Percentiles rank a stretch among this genome's conserved stretches.
phyloP scores from a whole-genome alignment of 2,888 invertebrate genomes.

The Hoplodrina ambigua region DNA sequence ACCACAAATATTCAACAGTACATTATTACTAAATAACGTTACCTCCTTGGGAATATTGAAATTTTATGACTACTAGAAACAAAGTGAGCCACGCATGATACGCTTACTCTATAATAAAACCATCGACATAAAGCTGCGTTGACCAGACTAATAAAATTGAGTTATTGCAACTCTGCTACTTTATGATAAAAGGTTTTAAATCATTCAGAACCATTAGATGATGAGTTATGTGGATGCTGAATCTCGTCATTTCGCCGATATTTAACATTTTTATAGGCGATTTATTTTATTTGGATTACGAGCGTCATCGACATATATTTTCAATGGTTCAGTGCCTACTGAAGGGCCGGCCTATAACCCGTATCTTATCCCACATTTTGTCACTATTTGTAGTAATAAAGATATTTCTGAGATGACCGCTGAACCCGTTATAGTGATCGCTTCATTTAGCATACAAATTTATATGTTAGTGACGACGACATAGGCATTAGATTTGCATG shows the following conservation, averaged over 20 bases:
- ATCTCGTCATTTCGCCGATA: slow-evolving; percentile 87
- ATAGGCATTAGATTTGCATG: slow-evolving; percentile 89
- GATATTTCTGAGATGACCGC: slow-evolving; percentile 88
- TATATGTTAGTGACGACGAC: slow-evolving; percentile 83
- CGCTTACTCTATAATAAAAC: slow-evolving; percentile 82
- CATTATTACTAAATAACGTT: slow-evolving; percentile 70
- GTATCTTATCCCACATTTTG: slow-evolving; percentile 81
- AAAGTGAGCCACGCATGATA: slow-evolving; percentile 78
- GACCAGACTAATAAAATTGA: slow-evolving; percentile 89
- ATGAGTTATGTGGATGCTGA: slow-evolving; percentile 88
- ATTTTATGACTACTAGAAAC: slow-evolving; percentile 78
- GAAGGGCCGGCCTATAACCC: slow-evolving; percentile 72
- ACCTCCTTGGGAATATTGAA: slow-evolving; percentile 76
- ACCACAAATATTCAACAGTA: slow-evolving; percentile 73
- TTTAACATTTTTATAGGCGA: slow-evolving; percentile 89
- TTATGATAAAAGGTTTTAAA: slow-evolving; percentile 90
- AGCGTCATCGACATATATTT: slow-evolving; percentile 84
- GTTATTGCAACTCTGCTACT: slow-evolving; percentile 88
- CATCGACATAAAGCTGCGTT: slow-evolving; percentile 84
- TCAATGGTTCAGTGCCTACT: slow-evolving; percentile 74
- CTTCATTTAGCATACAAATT: slow-evolving; percentile 87
- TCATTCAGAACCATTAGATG: slow-evolving; percentile 89
- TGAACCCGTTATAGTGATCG: slow-evolving; percentile 86
- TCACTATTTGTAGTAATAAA: slow-evolving; percentile 84
- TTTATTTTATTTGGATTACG: slow-evolving; percentile 85